These are phyloP conservation scores for Notechis scutatus DNA, from an alignment of 2,113 vertebrate genomes.

Conservation along the genomic window DNA sequence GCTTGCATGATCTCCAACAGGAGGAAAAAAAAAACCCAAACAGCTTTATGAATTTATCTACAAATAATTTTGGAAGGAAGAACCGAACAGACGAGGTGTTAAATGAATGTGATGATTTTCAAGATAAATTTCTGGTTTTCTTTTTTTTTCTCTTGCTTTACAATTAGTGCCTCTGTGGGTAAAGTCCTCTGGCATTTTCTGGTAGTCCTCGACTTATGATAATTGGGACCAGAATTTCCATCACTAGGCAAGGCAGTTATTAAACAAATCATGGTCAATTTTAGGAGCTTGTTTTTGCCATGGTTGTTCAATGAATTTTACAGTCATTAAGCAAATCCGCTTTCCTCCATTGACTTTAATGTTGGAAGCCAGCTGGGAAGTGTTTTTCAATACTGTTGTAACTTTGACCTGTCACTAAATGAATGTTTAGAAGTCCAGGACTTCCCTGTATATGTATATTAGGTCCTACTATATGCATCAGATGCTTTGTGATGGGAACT, in stretches of 20 bases:
- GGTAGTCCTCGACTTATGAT: not conserved
- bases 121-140: not conserved
- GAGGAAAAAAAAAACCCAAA: no score
- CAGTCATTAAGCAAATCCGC: not conserved
- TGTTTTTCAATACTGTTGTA: not conserved
- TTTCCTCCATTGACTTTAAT: not conserved
- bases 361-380: not conserved
- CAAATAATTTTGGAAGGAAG: not conserved
- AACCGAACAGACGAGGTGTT: not conserved
- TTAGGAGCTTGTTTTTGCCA: not conserved
- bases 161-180: not conserved
- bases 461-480: not conserved
- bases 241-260: not conserved
- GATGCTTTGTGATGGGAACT: not conserved
- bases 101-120: not conserved
- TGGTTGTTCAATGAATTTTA: not conserved
- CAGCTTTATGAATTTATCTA: not conserved
- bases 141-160: not conserved
- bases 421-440: not conserved
- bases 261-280: not conserved
- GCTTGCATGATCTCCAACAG: not conserved
- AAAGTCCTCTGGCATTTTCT: not conserved
- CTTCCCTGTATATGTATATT: no score
- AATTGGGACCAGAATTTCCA: not conserved
- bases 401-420: not conserved